Conservation (phyloP, 2,888 invertebrate species). For the Trilocha varians region DNA sequence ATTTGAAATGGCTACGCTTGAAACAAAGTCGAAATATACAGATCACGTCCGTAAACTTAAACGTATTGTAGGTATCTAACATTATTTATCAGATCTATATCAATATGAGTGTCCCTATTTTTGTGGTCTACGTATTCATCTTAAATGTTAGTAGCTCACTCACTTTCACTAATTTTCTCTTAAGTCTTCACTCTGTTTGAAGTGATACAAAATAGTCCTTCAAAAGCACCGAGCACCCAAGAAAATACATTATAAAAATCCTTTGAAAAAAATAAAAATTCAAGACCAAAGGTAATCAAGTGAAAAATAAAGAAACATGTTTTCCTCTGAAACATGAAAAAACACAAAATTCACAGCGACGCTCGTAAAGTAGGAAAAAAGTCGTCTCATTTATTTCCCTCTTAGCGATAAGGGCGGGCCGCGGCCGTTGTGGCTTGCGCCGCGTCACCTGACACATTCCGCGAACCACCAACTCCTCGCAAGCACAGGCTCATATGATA, state of each 20-base stretch:
- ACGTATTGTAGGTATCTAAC: too few species aligned
- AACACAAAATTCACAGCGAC: constrained; percentile 37
- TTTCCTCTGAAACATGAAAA: constrained; percentile 32
- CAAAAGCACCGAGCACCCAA: neutral
- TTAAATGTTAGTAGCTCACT: too few species aligned
- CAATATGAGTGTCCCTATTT: too few species aligned
- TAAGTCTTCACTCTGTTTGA: too few species aligned
- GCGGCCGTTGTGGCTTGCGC: constrained; percentile 41
- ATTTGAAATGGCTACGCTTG: too few species aligned
- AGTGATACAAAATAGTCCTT: neutral
- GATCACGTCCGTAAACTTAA: too few species aligned
- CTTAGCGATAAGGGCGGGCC: constrained; percentile 50
- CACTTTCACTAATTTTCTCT: too few species aligned
- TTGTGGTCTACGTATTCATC: too few species aligned
- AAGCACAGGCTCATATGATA: too few species aligned
- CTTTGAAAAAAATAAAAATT: neutral
- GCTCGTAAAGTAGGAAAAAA: constrained; percentile 47
- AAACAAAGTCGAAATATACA: too few species aligned
- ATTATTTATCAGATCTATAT: too few species aligned
- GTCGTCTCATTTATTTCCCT: constrained; percentile 57
- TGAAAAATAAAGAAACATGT: constrained; percentile 9
- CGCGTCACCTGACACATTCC: constrained; percentile 58
- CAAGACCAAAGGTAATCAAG: constrained; percentile 5
- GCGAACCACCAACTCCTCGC: constrained; percentile 12
- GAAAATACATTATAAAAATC: neutral